Evolutionary conservation across 1,140 invertebrate genomes (phyloP), one percentile per base, ranked within the genome.

Genomic region (Laodelphax striatellus): DNA sequence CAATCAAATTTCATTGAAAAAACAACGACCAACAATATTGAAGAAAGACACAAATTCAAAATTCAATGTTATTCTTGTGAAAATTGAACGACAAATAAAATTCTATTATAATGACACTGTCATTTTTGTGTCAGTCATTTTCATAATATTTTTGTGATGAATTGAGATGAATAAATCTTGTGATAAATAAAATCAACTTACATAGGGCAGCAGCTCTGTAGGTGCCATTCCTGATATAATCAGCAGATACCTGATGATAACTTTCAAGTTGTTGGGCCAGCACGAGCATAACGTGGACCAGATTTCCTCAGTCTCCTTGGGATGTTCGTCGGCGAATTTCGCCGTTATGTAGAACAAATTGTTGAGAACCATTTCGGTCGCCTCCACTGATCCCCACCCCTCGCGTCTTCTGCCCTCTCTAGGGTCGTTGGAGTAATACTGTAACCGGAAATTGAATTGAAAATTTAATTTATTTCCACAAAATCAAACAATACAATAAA

Each of bases 331-430:
- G 3, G 92, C 92, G 76, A 96, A 97, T 88, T 95, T 97, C 0
- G 92, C 90, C 9, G 95, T 99, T 65, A 98, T 90, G 71, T 98
- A 98, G 72, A 99, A 94, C 0, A 99, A 82, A 77, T 99, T 99
- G 73, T 98, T 99, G 19, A 99, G 80, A 17, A 99, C 92, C 92
- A 99, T 97, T 78, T 99, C 95, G 0, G 97, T 98, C n/a, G 96
- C 96, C 77, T 98, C 93, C 0, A 91, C 92, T 0, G 93, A 97
- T 17, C 96, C 96, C 83, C 95, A 97, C 0, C 94, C 95, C 75
- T 96, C 93, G 56, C 89, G 82, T 6, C 89, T 78, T 1, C 79
- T 78, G 13, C 82, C 79, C 8, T 82, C 76, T 2, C 77, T 73
- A 0, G 80, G 79, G 62, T 90, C 87, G 55, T 75, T 77, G 0